Conservation (phyloP, 2,888 invertebrate species). For the Cantharis nigra region DNA sequence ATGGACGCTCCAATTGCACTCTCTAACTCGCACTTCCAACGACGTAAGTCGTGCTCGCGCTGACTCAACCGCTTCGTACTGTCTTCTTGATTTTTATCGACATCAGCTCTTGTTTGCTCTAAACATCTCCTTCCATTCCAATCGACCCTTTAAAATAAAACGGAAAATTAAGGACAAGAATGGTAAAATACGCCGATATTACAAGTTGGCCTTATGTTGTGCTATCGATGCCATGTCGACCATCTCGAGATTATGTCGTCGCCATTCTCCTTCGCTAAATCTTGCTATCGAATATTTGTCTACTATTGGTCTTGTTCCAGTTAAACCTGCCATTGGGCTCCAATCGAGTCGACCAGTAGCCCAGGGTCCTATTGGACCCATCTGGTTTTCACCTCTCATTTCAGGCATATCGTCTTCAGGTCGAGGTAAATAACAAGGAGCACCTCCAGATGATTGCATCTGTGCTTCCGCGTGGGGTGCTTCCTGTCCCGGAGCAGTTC, state of each 20-base stretch:
- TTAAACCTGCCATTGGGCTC: slow-evolving; percentile 70
- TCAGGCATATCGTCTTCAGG: slow-evolving; percentile 57
- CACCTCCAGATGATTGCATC: slow-evolving; percentile 27
- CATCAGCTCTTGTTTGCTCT: slow-evolving; percentile 65
- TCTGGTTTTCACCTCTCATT: slow-evolving; percentile 48
- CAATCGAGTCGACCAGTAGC: slow-evolving; percentile 75
- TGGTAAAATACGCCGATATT: slow-evolving; percentile 18
- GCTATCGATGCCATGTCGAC: slow-evolving; percentile 46
- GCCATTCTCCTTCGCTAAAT: slow-evolving; percentile 76
- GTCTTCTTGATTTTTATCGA: slow-evolving; percentile 71
- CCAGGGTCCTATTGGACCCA: slow-evolving; percentile 67
- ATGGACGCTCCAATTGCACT: slow-evolving; percentile 69
- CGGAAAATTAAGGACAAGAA: neutral
- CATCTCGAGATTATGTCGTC: slow-evolving; percentile 52
- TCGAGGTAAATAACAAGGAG: slow-evolving; percentile 63
- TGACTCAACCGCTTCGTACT: slow-evolving; percentile 68
- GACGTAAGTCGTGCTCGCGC: slow-evolving; percentile 70
- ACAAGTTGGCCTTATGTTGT: slow-evolving; percentile 49
- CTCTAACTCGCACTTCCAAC: slow-evolving; percentile 78
- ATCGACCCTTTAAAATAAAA: slow-evolving; percentile 44
- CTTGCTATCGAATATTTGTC: slow-evolving; percentile 77
- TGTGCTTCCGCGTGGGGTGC: slow-evolving; percentile 26
- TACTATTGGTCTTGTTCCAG: slow-evolving; percentile 74
- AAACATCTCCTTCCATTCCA: slow-evolving; percentile 68
- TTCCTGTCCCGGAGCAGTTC: slow-evolving; percentile 11